Base-by-base conservation (phyloP, 2,888 invertebrate genomes). In the Athrips mouffetella region DNA sequence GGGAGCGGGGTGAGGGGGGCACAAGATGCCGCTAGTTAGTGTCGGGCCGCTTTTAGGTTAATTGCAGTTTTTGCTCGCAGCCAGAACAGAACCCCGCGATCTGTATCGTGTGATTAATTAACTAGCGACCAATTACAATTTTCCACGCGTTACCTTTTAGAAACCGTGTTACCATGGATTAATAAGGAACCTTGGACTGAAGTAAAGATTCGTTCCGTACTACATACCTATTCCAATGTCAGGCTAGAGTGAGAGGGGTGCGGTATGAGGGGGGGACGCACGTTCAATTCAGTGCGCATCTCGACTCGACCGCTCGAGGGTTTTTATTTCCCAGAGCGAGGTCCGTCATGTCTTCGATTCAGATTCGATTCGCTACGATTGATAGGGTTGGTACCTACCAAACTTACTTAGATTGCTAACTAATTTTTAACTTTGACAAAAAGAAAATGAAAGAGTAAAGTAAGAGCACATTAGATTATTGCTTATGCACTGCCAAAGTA, bases 41-140 rank as follows among this genome's bases (percentile, higher is more conserved):
- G 11, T n/a, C 11, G 25, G 16, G 29, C 45, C 48, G 44, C 44
- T 44, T 48, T 48, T 48, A 31, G 48, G 48, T 48, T 48, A 48
- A 48, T 48, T 48, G 44, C 35, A 45, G 25, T 44, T 48, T 48
- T 48, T 44, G 27, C 25, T 15, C 18, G 13, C 42, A n/a, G 13
- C 37, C 44, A 6, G 11, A n/a, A 11, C 44, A 16, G 6, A 27
- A 30, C 4, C 41, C 27, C 29, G 33, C 45, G 45, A 47, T 33
- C 30, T 42, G 41, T 48, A 48, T 48, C 48, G 21, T 42, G 37
- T 18, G 21, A 27, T 29, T 33, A 41, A 46, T 46, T 46, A 48
- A 48, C 48, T n/a, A 31, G 25, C 31, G 10, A 29, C 47, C 48
- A 48, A 48, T 48, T 48, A 48, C 41, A 48, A 48, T 41, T 48